These are phyloP conservation scores for Notothenia coriiceps DNA, from an alignment of 2,113 vertebrate genomes.

Conservation along the genomic window DNA sequence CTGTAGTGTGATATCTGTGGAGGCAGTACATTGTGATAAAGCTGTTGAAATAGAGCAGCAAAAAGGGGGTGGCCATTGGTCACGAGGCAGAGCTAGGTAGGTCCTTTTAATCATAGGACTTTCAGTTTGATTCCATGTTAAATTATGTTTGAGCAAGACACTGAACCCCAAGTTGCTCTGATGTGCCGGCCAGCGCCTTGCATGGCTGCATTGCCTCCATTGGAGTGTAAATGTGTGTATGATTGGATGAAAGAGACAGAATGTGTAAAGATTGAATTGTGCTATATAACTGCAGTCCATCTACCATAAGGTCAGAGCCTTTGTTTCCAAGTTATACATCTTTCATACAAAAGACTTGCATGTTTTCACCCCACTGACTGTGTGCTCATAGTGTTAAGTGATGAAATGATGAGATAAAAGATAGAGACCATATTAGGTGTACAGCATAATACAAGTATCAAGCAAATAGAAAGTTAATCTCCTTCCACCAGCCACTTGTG, in stretches of 20 bases:
- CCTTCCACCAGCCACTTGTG: background rate
- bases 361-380: background rate
- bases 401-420: background rate
- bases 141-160: too few species aligned
- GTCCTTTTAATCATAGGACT: too few species aligned
- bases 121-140: too few species aligned
- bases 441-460: background rate
- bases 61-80: background rate
- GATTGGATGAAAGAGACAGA: too few species aligned
- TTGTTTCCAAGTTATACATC: background rate
- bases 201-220: too few species aligned
- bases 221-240: too few species aligned
- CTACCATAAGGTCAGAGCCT: background rate
- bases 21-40: background rate
- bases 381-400: background rate
- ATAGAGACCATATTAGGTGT: background rate
- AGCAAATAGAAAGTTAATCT: slow-evolving; percentile 2
- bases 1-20: background rate
- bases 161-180: too few species aligned
- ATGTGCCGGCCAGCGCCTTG: too few species aligned
- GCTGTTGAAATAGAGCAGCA: background rate
- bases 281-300: too few species aligned
- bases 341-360: background rate
- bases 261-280: too few species aligned
- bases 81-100: too few species aligned